Base-by-base conservation (phyloP, 1,140 invertebrate genomes). In the Pseudomyrmex pallidus region DNA sequence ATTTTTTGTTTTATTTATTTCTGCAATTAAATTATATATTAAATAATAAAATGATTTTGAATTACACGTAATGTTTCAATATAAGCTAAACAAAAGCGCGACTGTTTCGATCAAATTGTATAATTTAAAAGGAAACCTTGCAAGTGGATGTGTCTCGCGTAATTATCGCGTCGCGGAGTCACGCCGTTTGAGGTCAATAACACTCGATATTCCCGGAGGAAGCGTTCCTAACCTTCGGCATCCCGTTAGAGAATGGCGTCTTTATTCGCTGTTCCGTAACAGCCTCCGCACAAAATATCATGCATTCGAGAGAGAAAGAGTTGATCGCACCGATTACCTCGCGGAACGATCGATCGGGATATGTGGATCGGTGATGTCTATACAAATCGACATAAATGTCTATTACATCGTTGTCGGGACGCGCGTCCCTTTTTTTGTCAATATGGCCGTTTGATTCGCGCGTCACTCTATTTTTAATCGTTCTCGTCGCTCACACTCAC, bases 401-500 rank as follows among this genome's bases (percentile, higher is more conserved):
- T 15, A 35, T 35, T 35, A 35, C 35, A 35, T 35, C 44, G 15
- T 52, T 7, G 7, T 68, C 48, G 20, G 66, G 64, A 72, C 50
- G 17, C 62, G 56, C 48, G 44, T 84, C 68, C 20, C 80, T 25
- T 73, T 73, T 73, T 22, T 68, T 63, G 25, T 62, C 74, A 83
- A 82, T 54, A 87, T 87, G 88, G 85, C 85, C 77, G 88, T 74
- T 59, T 57, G 22, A 74, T 83, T 72, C 82, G 64, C 74, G 13
- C 35, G 62, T 88, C 84, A 74, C 85, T 54, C 12, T 22, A 59
- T 50, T 7, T 17, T 67, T 12, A 67, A 48, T 22, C 20, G 20
- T 22, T 22, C 12, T 57, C 9, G 5, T 46, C 9, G 50, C 52
- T 78, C 68, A 85, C 76, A 92, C 91, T 92, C 87, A 92, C 91